Evolutionary conservation across 2,888 invertebrate genomes (phyloP), one percentile per base, ranked within the genome.

Genomic region (Drosophila quinaria): DNA sequence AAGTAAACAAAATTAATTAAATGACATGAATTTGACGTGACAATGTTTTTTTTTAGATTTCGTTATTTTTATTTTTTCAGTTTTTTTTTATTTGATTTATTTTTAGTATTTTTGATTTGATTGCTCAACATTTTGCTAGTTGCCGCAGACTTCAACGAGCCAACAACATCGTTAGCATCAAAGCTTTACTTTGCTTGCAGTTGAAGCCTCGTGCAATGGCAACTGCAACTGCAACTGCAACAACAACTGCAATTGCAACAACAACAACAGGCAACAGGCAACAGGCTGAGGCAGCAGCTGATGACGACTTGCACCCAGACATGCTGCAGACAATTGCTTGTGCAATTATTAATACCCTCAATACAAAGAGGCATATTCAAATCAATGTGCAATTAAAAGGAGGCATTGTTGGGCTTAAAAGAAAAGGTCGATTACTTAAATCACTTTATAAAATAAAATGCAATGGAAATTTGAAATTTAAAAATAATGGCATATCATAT

Each of bases 21-120:
- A 87, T 87, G 85, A 85, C 88, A 89, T 85, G 90, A 80, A 84
- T 85, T 87, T 90, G 90, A 89, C 90, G 88, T 90, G 88, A 89
- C 88, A 90, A 87, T 87, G 85, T 89, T 89, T 89, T 86, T 74
- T 56, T 41, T 33, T 62, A 62, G 35, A 55, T 73, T 66, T 60
- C 39, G 39, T 44, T 76, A 58, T 46, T 64, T 70, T 66, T 70
- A 49, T 49, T 66, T 68, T 44, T 46, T 46, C n/a, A 41, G 41
- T 69, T 67, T 37, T 69, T 72, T 51, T 51, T 69, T 11, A 22
- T 22, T 22, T 22, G 22, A 4, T 22, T 22, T 22, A 4, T 64
- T 65, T 70, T 54, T 35, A 60, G 49, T 70, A 63, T 78, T 84
- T 85, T 73, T 74, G 81, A 76, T 85, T 82, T 80, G 88, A 86